Base-by-base conservation (phyloP, 2,888 invertebrate species). In the Seladonia tumulorum region DNA sequence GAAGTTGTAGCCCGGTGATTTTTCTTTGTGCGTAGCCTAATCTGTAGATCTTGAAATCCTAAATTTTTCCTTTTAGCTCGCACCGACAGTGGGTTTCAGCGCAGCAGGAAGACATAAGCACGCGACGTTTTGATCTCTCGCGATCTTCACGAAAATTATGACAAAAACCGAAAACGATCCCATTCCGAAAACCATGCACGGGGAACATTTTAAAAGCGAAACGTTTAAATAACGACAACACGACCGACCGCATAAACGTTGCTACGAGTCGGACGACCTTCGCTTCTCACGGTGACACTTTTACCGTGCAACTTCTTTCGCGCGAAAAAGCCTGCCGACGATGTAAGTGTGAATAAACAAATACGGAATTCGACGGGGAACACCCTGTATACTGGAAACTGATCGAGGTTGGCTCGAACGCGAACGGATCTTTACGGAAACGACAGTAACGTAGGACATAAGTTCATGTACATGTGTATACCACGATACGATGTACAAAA, bases 401-500 rank as follows among this genome's bases (percentile, higher is more conserved):
- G 72, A 71, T 81, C 80, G 80, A 68, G 49, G 73, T 83, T 81
- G 81, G 75, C 71, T 76, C 81, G 63, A 77, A n/a, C 71, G 84
- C 45, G 72, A 70, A 72, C 72, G 42, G 74, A 63, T 45, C 45
- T 66, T 8, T 4, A 35, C 35, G 35, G 22, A 66, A 35, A 22
- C 18, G 35, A 66, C 66, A 35, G 49, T 70, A 84, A 76, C 42
- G 14, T 85, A 83, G 77, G 2, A 70, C 29, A 45, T 81, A 86
- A 86, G 85, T 83, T 79, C 49, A 70, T 77, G 79, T 87, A 86
- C 88, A 83, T 86, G 76, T 87, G 87, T 91, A 89, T 89, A 86
- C 81, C 82, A 86, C 79, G 90, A 90, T 90, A 90, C 88, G 85
- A 91, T 92, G 92, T 93, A 93, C 89, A 92, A 92, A 92, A 92